Base-by-base conservation (phyloP, 2,113 vertebrate species). In the Apodemus speciosus region DNA sequence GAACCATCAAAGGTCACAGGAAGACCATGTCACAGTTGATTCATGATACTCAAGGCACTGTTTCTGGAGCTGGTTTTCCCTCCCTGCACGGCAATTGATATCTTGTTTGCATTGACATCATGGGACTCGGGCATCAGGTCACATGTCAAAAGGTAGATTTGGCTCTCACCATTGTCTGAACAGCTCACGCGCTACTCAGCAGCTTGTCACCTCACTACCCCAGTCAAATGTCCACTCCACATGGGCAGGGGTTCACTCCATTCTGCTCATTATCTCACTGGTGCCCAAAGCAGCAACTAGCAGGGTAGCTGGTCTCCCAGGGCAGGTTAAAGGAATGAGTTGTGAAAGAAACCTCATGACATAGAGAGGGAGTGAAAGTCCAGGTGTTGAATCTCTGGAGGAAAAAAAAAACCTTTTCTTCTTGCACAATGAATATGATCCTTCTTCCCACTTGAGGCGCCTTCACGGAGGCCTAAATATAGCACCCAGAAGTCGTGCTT, bases 161-260 rank as follows among this genome's bases (percentile, higher is more conserved):
- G 20, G 9, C n/a, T 14, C 27, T 73, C 13, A 1, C 14, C 53
- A 7, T 23, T 51, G 35, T 79, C 71, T 25, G 20, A 35, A n/a
- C 14, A 0, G 0, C 10, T 49, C 49, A 0, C 11, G 25, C 8
- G 9, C 46, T 46, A 32, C 10, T 92, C 49, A 40, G 27, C 4
- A 27, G 40, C 32, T 66, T 16, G 0, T n/a, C 30, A n/a, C 49
- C 35, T 32, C 58, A 60, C 62, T 73, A 35, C 25, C 9, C 60
- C 2, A 30, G 11, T n/a, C 0, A 3, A 10, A 32, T 43, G 35
- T 0, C 21, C 32, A n/a, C 21, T 32, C 21, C 5, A 0, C 0
- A 9, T 16, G n/a, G 20, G 4, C n/a, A n/a, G 69, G 58, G 49
- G 13, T 46, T 27, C 38, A 20, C 23, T 58, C 25, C 16, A 32